These are phyloP conservation scores for Cryptotermes secundus DNA, from an alignment of 1,140 invertebrate genomes.

Conservation along the genomic window DNA sequence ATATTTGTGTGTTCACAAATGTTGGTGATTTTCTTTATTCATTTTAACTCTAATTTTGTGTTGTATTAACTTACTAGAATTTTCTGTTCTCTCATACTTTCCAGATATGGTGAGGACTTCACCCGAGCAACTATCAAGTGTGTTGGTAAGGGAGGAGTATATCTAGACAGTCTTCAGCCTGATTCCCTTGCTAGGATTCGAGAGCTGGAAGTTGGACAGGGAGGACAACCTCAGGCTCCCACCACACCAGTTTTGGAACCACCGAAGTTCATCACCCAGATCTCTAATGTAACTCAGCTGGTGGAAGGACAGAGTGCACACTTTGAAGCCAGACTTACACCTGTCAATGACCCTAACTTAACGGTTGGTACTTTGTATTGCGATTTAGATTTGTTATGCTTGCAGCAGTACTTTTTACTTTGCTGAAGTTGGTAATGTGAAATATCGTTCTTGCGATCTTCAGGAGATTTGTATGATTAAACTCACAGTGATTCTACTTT, in stretches of 20 bases:
- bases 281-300: constrained; percentile 75
- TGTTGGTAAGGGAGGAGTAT: constrained; percentile 84
- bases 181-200: constrained; percentile 88
- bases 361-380: constrained; percentile 44
- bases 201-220: constrained; percentile 69
- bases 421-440: no score
- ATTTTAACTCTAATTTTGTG: background rate
- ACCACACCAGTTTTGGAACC: constrained; percentile 72
- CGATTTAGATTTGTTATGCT: no score
- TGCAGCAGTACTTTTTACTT: no score
- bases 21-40: no score
- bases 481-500: no score
- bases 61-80: background rate
- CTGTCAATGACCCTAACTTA: constrained; percentile 88
- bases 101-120: constrained; percentile 79
- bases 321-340: constrained; percentile 88
- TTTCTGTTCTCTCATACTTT: constrained; percentile 2
- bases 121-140: constrained; percentile 81
- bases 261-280: constrained; percentile 88
- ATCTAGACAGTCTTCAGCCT: constrained; percentile 90
- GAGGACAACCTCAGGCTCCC: constrained; percentile 52
- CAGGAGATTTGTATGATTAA: no score
- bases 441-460: no score
- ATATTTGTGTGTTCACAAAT: no score
- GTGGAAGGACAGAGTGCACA: constrained; percentile 93